phyloP scores from a whole-genome alignment of 2,797 vertebrate species.

The Myotis vivesi region DNA sequence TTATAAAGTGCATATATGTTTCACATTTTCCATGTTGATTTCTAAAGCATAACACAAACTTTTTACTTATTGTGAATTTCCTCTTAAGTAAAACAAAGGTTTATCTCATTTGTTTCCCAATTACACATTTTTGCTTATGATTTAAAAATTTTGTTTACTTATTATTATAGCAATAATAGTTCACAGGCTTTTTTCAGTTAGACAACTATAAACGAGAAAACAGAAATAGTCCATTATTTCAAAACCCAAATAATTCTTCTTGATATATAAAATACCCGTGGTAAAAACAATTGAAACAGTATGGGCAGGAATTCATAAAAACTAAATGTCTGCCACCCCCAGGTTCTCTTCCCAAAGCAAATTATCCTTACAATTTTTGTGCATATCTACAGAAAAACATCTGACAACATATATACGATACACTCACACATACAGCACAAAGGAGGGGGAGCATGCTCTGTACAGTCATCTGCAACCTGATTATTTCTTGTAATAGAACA shows the following conservation, averaged over 20 bases:
- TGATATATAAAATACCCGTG: background rate
- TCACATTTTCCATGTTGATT: background rate
- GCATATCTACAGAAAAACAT: background rate
- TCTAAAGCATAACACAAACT: background rate
- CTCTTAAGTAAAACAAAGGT: background rate
- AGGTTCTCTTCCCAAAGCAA: slow-evolving; percentile 2
- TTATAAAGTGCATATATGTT: background rate
- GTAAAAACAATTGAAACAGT: slow-evolving; percentile 15
- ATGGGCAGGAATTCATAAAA: background rate
- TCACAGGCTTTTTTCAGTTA: background rate
- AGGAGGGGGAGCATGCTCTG: background rate
- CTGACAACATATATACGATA: rapidly evolving
- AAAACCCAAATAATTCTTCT: background rate
- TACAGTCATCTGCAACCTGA: background rate
- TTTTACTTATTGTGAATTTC: background rate
- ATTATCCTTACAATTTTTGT: background rate
- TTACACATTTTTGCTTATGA: background rate
- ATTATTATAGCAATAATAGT: background rate
- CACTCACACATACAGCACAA: background rate
- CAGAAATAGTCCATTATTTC: background rate
- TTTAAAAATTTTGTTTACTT: background rate
- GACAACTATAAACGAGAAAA: background rate
- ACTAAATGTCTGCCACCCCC: background rate
- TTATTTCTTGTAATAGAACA: background rate
- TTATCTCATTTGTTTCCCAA: background rate